Conservation (phyloP, 1,140 invertebrate genomes). For the Drosophila prosaltans region DNA sequence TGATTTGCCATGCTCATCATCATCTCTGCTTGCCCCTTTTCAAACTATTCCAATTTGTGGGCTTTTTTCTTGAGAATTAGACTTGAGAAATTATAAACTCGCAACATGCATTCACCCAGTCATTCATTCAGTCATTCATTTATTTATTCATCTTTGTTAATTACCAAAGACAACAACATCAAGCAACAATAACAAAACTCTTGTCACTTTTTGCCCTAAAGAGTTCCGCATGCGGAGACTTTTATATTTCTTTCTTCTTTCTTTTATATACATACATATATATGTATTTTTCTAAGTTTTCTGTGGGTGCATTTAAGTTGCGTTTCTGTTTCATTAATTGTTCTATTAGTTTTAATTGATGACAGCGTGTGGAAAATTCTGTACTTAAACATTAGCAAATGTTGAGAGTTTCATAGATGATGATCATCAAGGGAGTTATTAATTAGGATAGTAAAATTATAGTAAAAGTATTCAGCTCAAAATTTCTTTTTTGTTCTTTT, state of each 20-base stretch:
- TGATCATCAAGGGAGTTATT: slow-evolving; percentile 2
- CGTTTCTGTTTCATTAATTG: slow-evolving; percentile 65
- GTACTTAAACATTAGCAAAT: slow-evolving; percentile 54
- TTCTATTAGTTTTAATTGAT: slow-evolving; percentile 80
- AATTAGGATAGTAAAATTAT: background rate
- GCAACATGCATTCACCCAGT: slow-evolving; percentile 36
- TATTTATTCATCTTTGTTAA: slow-evolving; percentile 64
- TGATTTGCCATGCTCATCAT: slow-evolving; percentile 11
- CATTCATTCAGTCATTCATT: slow-evolving; percentile 35
- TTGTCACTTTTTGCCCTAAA: slow-evolving; percentile 43
- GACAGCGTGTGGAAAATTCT: slow-evolving; percentile 33
- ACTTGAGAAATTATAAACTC: slow-evolving; percentile 68
- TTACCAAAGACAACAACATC: slow-evolving; percentile 50
- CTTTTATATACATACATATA: slow-evolving; percentile 21
- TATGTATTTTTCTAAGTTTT: slow-evolving; percentile 40
- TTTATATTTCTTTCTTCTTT: slow-evolving; percentile 45
- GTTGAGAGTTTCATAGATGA: slow-evolving; percentile 50
- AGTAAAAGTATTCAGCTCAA: no score
- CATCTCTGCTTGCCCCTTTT: slow-evolving; percentile 16
- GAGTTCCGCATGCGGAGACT: slow-evolving; percentile 49
- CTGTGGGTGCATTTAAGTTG: slow-evolving; percentile 59
- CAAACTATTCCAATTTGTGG: slow-evolving; percentile 69
- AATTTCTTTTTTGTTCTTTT: no score
- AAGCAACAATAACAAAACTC: slow-evolving; percentile 64
- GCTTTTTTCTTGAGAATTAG: slow-evolving; percentile 67